Evolutionary conservation across 1,140 invertebrate genomes (phyloP).

Genomic region (Eupeodes corollae): DNA sequence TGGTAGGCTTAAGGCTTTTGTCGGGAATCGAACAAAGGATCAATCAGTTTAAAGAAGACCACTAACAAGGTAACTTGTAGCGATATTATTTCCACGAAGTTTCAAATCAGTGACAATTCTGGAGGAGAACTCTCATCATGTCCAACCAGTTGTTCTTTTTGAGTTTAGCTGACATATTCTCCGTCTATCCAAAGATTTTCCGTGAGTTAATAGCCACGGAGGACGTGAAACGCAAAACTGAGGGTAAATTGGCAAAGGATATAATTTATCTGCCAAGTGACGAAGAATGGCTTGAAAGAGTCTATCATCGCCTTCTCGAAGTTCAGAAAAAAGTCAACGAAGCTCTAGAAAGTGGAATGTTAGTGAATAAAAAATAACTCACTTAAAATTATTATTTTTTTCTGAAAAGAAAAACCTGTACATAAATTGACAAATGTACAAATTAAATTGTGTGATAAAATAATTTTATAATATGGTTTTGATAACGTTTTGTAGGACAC

Average conservation of each 20-base stretch:
- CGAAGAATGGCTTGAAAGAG: constrained; percentile 55
- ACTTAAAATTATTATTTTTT: neutral
- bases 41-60: no score
- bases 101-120: no score
- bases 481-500: constrained; percentile 7
- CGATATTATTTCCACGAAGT: no score
- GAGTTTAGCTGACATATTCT: constrained; percentile 35
- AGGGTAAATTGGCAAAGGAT: constrained; percentile 9
- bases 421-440: no score
- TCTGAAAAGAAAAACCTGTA: no score
- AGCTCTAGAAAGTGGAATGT: constrained; percentile 13
- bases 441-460: no score
- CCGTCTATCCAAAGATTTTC: constrained; percentile 34
- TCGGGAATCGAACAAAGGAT: no score
- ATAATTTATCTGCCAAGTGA: constrained; percentile 54
- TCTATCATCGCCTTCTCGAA: constrained; percentile 61
- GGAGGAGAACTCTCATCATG: constrained; percentile 12
- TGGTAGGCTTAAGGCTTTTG: no score
- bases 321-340: constrained; percentile 44
- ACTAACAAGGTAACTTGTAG: no score
- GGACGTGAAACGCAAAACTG: constrained; percentile 13
- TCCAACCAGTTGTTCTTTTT: constrained; percentile 33
- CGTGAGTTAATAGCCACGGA: constrained; percentile 23
- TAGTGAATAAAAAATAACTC: neutral
- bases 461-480: no score